A percentile compares a stretch with the other conserved stretches of the same genome.
These are phyloP conservation scores for Sinelater perroti DNA, from an alignment of 2,888 invertebrate genomes.

Conservation along the genomic window DNA sequence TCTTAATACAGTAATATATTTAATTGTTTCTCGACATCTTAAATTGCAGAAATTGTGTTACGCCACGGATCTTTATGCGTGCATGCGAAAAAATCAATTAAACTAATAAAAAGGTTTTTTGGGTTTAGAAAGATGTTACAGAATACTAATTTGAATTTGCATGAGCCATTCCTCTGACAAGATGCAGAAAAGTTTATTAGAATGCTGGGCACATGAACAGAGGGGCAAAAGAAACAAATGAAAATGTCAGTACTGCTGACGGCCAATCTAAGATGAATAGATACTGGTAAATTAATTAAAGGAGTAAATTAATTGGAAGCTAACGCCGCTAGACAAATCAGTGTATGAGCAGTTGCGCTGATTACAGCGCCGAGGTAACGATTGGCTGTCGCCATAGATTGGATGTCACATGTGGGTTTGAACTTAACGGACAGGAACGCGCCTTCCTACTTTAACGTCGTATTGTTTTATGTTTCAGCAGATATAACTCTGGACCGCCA, in stretches of 20 bases:
- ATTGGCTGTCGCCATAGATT: constrained; percentile 31
- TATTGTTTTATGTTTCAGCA: constrained; percentile 28
- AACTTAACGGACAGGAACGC: constrained; percentile 29
- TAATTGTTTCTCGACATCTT: too few relatives aligned
- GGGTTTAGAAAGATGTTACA: too few relatives aligned
- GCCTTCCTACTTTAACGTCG: constrained; percentile 30
- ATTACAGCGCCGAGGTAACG: constrained; percentile 26
- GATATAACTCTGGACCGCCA: too few relatives aligned
- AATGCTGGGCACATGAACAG: too few relatives aligned
- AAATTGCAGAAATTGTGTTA: too few relatives aligned
- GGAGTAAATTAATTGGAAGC: constrained; percentile 35
- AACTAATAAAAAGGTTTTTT: too few relatives aligned
- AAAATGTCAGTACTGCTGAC: constrained; percentile 24
- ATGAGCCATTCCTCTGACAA: too few relatives aligned
- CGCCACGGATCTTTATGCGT: too few relatives aligned
- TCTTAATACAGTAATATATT: too few relatives aligned
- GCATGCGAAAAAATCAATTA: too few relatives aligned
- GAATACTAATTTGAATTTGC: too few relatives aligned
- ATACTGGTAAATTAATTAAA: constrained; percentile 33
- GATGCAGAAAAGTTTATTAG: too few relatives aligned
- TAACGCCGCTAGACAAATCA: constrained; percentile 32
- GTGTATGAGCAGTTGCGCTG: constrained; percentile 35
- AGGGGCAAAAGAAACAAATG: constrained; percentile 11
- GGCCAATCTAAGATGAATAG: constrained; percentile 31
- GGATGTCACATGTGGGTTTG: constrained; percentile 36